phyloP scores from a whole-genome alignment of 2,888 invertebrate species.

The Plebejus melissa region DNA sequence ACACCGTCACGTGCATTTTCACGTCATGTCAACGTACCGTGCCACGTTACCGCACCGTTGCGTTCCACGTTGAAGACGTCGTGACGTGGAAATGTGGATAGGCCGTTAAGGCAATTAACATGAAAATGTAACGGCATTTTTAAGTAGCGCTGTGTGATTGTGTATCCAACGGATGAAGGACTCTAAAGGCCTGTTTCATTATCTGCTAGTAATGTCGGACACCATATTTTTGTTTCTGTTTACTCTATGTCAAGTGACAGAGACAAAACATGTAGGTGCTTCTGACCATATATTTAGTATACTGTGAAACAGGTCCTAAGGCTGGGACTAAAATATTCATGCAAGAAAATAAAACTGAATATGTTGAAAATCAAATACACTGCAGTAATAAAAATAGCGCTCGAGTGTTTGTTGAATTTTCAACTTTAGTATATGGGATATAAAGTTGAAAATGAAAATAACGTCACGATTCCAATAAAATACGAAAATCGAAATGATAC shows the following conservation, averaged over 20 bases:
- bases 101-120: background rate
- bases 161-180: conserved; percentile 6
- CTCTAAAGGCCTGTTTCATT: background rate
- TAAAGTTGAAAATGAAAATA: background rate
- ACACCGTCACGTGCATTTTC: no score
- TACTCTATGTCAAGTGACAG: no score
- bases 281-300: no score
- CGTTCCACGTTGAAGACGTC: no score
- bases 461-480: background rate
- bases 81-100: no score
- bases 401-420: background rate
- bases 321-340: no score
- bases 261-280: no score
- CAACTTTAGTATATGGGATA: background rate
- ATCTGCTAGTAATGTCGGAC: background rate
- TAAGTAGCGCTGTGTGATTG: conserved; percentile 14
- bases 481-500: background rate
- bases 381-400: background rate
- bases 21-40: no score
- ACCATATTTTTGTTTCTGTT: background rate
- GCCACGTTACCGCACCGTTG: no score
- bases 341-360: background rate
- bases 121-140: background rate
- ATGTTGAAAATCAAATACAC: background rate
- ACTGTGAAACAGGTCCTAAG: no score